Conservation (phyloP, 53 echinoderm and acorn worm species). For the Luidia sarsii region DNA sequence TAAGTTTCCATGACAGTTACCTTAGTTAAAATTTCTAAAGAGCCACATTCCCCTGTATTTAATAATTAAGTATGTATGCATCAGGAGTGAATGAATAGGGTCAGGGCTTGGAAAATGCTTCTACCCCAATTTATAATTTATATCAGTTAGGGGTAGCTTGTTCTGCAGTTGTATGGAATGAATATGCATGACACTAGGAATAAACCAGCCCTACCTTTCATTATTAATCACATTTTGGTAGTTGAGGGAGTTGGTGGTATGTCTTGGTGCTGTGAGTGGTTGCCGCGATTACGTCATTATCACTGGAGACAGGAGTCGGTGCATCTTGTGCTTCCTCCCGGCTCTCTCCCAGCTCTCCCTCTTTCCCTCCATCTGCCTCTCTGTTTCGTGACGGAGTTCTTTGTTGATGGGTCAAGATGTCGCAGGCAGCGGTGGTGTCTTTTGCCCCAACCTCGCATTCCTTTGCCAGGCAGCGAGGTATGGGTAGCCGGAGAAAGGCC, state of each 20-base stretch:
- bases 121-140: constrained; percentile 27
- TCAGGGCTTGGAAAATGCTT: too few relatives aligned
- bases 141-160: background rate
- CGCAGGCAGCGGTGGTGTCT: constrained; percentile 24
- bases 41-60: too few relatives aligned
- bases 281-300: constrained; percentile 24
- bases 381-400: background rate
- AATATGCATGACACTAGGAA: constrained; percentile 13
- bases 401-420: background rate
- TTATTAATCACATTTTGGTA: constrained; percentile 24
- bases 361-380: background rate
- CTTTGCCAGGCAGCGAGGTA: constrained; percentile 20
- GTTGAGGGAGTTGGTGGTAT: background rate
- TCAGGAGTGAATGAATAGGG: too few relatives aligned
- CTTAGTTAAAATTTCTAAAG: too few relatives aligned
- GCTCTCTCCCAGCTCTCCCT: background rate
- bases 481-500: background rate
- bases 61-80: too few relatives aligned
- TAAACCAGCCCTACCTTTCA: background rate
- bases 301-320: background rate
- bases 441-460: constrained; percentile 22
- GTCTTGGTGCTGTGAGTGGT: background rate
- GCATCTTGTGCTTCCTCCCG: too few relatives aligned
- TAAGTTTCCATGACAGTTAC: too few relatives aligned
- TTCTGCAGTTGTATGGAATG: background rate